Evolutionary conservation across 2,888 invertebrate genomes (phyloP), one percentile per base, ranked within the genome.

Genomic region (Agriopis aurantiaria): DNA sequence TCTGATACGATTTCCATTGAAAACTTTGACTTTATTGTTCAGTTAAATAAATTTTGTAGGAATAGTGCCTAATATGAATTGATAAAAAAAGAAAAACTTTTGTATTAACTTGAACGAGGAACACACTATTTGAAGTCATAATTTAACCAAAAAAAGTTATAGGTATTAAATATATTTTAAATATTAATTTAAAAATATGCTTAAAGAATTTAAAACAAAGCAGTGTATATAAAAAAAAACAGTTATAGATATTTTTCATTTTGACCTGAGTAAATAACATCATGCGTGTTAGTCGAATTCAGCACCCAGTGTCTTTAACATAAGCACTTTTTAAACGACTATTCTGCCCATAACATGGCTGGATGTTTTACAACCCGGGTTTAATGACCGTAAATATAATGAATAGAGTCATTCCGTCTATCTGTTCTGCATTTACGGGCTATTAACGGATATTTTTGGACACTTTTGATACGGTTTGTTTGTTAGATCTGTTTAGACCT

Each of bases 371-470:
- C 58, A 52, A 55, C 48, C 61, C 52, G 53, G 53, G 69, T 71
- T 73, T 75, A 76, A 76, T 69, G 76, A 73, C 68, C 76, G 67
- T 73, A 71, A 71, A 76, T 73, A 71, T 75, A 75, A 76, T 59
- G 62, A 70, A 70, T 75, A 73, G 75, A 75, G 64, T 48, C 73
- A 57, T 72, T 73, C 41, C 57, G 71, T 72, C 68, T 73, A 70
- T 66, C 65, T 70, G 58, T 66, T 66, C 45, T 51, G 60, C 53
- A 65, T 65, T 65, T 65, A 69, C 60, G 49, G 57, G 48, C 62
- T 66, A 66, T 62, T 56, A 70, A 70, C 46, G 53, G 57, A 0
- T 70, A 70, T 70, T 70, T 66, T 66, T 59, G 60, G 70, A 62
- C 58, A 33, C n/a, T 65, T 69, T 48, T 51, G 51, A 69, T 65